Conservation (phyloP, 92 coral and sea anemone genomes). For the Heteractis magnifica region DNA sequence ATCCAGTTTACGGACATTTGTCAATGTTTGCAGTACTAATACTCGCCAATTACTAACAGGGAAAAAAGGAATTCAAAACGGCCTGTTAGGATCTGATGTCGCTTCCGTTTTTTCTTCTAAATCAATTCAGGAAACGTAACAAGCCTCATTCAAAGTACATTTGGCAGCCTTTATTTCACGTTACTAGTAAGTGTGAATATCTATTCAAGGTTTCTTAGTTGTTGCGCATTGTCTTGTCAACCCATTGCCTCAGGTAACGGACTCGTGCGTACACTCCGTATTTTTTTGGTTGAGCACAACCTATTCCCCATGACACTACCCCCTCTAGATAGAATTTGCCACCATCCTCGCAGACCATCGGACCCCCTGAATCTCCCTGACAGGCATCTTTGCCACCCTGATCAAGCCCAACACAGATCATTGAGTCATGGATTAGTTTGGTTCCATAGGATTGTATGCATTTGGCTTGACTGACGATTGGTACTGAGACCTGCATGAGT, state of each 20-base stretch:
- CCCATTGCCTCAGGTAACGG: constrained; percentile 43
- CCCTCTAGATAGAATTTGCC: constrained; percentile 65
- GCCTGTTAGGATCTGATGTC: too few species aligned
- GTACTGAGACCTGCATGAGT: constrained; percentile 69
- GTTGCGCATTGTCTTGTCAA: constrained; percentile 22
- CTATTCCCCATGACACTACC: constrained; percentile 61
- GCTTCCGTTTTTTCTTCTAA: too few species aligned
- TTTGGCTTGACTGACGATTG: constrained; percentile 41
- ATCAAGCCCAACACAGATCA: constrained; percentile 71
- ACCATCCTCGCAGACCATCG: constrained; percentile 63
- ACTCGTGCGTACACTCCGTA: constrained; percentile 69
- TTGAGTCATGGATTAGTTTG: constrained; percentile 52
- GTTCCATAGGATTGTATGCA: constrained; percentile 43
- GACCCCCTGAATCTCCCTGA: constrained; percentile 75
- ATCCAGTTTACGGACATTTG: too few species aligned
- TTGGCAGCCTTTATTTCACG: not conserved
- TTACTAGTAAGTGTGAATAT: not conserved
- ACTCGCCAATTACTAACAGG: too few species aligned
- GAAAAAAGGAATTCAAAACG: too few species aligned
- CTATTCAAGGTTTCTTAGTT: constrained; percentile 9
- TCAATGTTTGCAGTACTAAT: too few species aligned
- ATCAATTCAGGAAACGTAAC: too few species aligned
- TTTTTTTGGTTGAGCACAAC: constrained; percentile 50
- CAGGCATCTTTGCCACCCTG: constrained; percentile 69
- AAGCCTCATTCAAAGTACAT: not conserved